Percentiles rank a stretch among this genome's conserved stretches.
phyloP scores from a whole-genome alignment of 2,888 invertebrate genomes.

The Pyrgus malvae region DNA sequence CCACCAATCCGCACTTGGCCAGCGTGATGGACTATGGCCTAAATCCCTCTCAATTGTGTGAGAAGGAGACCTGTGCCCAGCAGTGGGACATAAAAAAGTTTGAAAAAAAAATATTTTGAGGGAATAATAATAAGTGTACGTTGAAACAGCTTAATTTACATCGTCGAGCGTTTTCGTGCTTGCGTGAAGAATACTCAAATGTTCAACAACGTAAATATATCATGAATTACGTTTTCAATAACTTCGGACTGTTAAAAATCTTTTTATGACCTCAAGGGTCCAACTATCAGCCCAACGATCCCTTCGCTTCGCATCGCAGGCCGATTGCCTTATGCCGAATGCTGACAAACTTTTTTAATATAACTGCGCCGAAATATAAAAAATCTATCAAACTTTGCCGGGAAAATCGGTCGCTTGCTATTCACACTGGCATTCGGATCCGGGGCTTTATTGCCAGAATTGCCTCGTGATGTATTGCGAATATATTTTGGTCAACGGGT shows the following conservation, averaged over 20 bases:
- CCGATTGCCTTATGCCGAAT: slow-evolving; percentile 33
- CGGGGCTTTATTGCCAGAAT: slow-evolving; percentile 10
- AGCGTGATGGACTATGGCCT: too few relatives aligned
- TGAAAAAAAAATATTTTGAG: too few relatives aligned
- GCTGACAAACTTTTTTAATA: slow-evolving; percentile 42
- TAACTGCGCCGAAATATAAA: slow-evolving; percentile 37
- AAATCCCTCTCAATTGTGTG: too few relatives aligned
- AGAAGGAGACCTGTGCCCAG: too few relatives aligned
- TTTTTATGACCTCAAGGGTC: neutral
- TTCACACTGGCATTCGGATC: slow-evolving; percentile 22
- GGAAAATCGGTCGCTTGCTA: slow-evolving; percentile 25
- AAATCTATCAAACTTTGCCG: slow-evolving; percentile 35
- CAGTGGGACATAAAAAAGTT: too few relatives aligned
- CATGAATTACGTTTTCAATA: too few relatives aligned
- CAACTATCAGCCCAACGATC: neutral
- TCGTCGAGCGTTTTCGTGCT: too few relatives aligned
- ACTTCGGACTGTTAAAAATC: neutral
- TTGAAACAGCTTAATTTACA: too few relatives aligned
- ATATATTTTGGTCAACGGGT: slow-evolving; percentile 20
- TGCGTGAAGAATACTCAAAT: too few relatives aligned
- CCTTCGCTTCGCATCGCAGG: slow-evolving; percentile 13
- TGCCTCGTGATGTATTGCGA: slow-evolving; percentile 19
- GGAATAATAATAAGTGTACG: too few relatives aligned
- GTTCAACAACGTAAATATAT: too few relatives aligned
- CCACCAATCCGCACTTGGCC: too few relatives aligned